phyloP scores from a whole-genome alignment of 2,797 vertebrate genomes.

The Eptatretus atami region DNA sequence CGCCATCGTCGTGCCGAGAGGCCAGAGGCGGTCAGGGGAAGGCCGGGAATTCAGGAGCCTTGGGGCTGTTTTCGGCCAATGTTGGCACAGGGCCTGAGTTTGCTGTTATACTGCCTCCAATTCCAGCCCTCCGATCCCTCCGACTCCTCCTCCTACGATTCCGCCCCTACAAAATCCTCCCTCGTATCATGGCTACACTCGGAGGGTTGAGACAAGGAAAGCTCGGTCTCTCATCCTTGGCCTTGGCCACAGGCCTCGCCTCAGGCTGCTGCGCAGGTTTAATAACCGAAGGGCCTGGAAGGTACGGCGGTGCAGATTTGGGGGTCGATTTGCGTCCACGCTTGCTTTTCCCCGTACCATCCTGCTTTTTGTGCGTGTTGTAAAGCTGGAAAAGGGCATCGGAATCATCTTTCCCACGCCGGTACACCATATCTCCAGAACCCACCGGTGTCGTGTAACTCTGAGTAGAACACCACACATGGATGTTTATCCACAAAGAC shows the following conservation, averaged over 20 bases:
- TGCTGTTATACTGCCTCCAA: not conserved
- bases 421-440: conserved; percentile 4
- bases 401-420: conserved; percentile 3
- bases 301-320: not conserved
- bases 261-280: too few relatives aligned
- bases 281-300: not conserved
- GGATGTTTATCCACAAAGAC: too few relatives aligned
- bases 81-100: not conserved
- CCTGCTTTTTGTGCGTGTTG: not conserved
- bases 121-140: not conserved
- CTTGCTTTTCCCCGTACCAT: not conserved
- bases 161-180: not conserved
- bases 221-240: not conserved
- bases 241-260: not conserved
- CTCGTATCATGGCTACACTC: not conserved
- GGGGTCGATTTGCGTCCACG: conserved; percentile 4
- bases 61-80: not conserved
- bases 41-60: not conserved
- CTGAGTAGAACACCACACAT: not conserved
- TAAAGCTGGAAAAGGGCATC: conserved; percentile 4
- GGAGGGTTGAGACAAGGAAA: too few relatives aligned
- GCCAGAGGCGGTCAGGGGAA: not conserved
- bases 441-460: conserved; percentile 4
- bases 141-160: not conserved
- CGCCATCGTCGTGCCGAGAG: conserved; percentile 5